phyloP scores from a whole-genome alignment of 2,888 invertebrate genomes.

The Morpho deidamia region DNA sequence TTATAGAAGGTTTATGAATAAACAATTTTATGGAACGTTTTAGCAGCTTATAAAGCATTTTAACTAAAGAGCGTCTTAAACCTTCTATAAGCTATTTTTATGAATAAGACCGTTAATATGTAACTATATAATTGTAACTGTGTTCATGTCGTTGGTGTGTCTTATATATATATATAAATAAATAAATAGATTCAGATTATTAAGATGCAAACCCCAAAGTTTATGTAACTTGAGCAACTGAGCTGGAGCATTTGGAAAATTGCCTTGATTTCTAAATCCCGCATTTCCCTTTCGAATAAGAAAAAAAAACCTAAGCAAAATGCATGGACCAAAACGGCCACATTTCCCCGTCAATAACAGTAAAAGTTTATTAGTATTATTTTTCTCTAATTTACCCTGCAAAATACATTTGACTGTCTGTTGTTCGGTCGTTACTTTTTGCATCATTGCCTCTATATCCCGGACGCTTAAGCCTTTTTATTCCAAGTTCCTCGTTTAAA shows the following conservation, averaged over 20 bases:
- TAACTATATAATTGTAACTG: no score
- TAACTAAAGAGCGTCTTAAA: no score
- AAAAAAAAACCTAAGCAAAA: background rate
- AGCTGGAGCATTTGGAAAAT: background rate
- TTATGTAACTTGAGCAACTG: no score
- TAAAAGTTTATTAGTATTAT: slow-evolving; percentile 7
- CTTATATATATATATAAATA: no score
- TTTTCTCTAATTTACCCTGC: slow-evolving; percentile 4
- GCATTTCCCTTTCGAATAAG: background rate
- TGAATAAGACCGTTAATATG: no score
- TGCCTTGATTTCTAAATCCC: background rate
- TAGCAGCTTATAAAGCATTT: no score
- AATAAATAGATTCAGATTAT: no score
- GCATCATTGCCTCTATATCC: slow-evolving; percentile 12
- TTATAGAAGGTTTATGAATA: no score
- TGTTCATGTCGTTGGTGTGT: no score
- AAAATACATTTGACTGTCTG: slow-evolving; percentile 6
- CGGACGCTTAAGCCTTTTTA: slow-evolving; percentile 4
- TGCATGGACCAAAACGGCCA: background rate
- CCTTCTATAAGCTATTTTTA: no score
- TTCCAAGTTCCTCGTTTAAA: background rate
- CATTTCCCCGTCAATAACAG: background rate
- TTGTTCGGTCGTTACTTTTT: slow-evolving; percentile 1
- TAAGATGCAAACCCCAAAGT: no score
- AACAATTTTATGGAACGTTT: no score